phyloP scores from a whole-genome alignment of 1,140 invertebrate species.

The Drosophila malerkotliana region DNA sequence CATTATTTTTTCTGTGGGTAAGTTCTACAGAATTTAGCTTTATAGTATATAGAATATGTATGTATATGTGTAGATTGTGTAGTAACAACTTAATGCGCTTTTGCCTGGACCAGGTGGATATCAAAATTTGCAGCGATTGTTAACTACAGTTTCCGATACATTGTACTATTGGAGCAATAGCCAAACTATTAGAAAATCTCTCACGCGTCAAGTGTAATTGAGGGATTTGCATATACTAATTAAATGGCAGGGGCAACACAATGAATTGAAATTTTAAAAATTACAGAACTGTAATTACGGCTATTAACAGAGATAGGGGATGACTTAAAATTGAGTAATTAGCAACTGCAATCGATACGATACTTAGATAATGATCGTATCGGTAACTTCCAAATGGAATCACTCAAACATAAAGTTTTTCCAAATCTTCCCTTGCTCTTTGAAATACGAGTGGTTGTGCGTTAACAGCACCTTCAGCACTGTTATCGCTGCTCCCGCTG shows the following conservation, averaged over 20 bases:
- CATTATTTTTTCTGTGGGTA: constrained; percentile 1
- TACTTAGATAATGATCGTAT: not conserved
- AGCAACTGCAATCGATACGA: constrained; percentile 43
- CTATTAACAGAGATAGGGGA: constrained; percentile 18
- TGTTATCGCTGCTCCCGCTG: constrained; percentile 26
- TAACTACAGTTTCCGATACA: constrained; percentile 1
- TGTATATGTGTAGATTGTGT: no score
- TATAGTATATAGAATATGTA: no score
- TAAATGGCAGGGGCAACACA: constrained; percentile 4
- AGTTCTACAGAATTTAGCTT: not conserved
- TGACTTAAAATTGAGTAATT: constrained; percentile 36
- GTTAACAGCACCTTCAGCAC: constrained; percentile 32
- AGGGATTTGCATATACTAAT: constrained; percentile 36
- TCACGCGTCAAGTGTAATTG: constrained; percentile 5
- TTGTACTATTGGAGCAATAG: constrained; percentile 9
- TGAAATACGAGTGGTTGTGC: not conserved
- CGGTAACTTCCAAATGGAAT: not conserved
- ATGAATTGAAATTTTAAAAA: constrained; percentile 21
- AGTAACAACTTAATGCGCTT: not conserved
- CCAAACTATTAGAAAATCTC: constrained; percentile 15
- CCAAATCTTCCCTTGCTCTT: constrained; percentile 2
- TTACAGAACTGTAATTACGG: constrained; percentile 20
- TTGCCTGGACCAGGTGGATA: not conserved
- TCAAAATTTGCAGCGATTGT: constrained; percentile 6
- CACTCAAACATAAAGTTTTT: not conserved